These are phyloP conservation scores for Mola mola DNA, from an alignment of 2,113 vertebrate genomes.

Conservation along the genomic window DNA sequence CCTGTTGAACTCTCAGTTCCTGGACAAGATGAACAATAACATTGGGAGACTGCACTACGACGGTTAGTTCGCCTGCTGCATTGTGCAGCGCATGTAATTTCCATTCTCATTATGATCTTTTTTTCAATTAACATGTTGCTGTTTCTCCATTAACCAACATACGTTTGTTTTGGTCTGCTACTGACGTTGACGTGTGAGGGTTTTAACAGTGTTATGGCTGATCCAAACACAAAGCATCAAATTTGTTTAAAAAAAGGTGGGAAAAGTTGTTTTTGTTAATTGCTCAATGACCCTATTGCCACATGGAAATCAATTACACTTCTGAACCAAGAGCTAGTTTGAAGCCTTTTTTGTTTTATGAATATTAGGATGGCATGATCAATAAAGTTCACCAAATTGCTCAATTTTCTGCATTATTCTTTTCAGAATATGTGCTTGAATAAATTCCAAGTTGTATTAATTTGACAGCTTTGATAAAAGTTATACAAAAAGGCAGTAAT, in stretches of 20 bases:
- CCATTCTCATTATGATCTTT: background rate
- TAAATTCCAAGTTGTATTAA: background rate
- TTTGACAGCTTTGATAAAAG: background rate
- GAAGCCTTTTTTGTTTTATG: no score
- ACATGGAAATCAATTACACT: no score
- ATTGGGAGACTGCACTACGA: conserved; percentile 94
- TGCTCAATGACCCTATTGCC: no score
- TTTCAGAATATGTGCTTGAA: no score
- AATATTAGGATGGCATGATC: no score
- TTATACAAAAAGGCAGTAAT: background rate
- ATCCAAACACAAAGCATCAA: no score
- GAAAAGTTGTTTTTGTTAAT: no score
- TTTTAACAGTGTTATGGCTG: background rate
- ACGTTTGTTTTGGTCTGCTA: conserved; percentile 13
- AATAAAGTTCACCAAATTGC: no score
- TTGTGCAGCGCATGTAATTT: background rate
- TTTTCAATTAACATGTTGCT: background rate
- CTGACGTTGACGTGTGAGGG: background rate
- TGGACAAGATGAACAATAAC: conserved; percentile 99
- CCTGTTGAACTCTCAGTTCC: conserved; percentile 96
- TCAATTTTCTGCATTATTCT: no score
- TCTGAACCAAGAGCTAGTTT: no score
- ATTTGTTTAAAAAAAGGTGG: no score
- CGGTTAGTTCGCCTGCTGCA: conserved; percentile 54
- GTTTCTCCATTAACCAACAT: no score